A percentile compares a stretch with the other conserved stretches of the same genome.
Evolutionary conservation across 2,797 vertebrate species (phyloP).

Genomic region (Apodemus agrarius): DNA sequence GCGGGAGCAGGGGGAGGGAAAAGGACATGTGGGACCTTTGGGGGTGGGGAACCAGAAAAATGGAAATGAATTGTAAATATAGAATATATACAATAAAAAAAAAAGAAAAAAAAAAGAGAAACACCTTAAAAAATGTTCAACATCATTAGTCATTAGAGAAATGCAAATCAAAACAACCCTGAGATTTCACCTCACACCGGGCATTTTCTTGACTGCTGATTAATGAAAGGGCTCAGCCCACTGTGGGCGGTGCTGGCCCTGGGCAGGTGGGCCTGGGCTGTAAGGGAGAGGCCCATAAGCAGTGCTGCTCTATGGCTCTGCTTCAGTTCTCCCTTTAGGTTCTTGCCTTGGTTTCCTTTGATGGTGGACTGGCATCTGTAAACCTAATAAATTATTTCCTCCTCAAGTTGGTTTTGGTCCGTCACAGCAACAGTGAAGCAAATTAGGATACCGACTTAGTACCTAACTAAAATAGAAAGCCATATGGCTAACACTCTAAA

Average conservation of each 20-base stretch:
- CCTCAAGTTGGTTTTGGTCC: background rate
- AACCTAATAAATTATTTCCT: background rate
- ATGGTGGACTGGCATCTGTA: background rate
- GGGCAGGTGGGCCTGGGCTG: background rate
- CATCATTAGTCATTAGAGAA: no score
- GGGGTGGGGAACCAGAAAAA: no score
- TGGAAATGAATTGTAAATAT: no score
- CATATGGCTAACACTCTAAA: background rate
- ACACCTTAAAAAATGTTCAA: no score
- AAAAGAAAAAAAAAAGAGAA: no score
- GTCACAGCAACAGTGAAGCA: background rate
- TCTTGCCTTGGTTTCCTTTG: background rate
- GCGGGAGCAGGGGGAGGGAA: no score
- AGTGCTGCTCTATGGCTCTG: background rate
- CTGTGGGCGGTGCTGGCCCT: background rate
- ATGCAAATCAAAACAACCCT: no score
- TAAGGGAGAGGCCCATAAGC: no score
- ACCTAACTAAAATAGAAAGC: conserved; percentile 3
- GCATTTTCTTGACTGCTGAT: background rate
- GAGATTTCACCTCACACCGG: no score
- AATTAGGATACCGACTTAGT: background rate
- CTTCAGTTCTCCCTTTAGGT: background rate
- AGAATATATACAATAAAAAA: no score
- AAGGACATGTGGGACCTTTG: no score
- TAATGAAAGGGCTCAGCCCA: background rate